Evolutionary conservation across 2,888 invertebrate genomes (phyloP).

Genomic region (Nemurella pictetii): DNA sequence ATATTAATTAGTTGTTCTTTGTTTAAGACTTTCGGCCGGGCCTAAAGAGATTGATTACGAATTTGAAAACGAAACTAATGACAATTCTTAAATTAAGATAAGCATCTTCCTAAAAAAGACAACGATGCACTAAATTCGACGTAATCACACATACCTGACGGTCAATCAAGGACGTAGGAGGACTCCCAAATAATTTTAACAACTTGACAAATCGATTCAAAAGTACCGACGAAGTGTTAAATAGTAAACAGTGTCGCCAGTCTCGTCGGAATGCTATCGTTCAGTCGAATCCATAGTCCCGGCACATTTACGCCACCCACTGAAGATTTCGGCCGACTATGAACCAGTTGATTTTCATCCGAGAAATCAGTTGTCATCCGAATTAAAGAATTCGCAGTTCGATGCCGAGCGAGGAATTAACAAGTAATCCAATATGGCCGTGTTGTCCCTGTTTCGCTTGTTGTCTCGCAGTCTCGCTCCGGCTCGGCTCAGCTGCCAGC

Average conservation of each 20-base stretch:
- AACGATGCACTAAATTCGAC: neutral
- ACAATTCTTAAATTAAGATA: neutral
- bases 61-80: neutral
- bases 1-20: neutral
- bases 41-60: too few relatives aligned
- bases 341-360: neutral
- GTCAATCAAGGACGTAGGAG: conserved; percentile 55
- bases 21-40: neutral
- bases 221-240: conserved; percentile 47
- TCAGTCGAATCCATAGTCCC: neutral
- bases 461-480: conserved; percentile 34
- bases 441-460: conserved; percentile 49
- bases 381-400: conserved; percentile 53
- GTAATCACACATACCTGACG: conserved; percentile 54
- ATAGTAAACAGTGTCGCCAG: conserved; percentile 44
- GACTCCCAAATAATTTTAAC: conserved; percentile 55
- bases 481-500: conserved; percentile 34
- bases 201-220: conserved; percentile 60
- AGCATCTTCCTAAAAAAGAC: neutral
- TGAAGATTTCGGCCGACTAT: neutral
- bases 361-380: conserved; percentile 20
- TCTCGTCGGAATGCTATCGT: neutral
- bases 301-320: neutral
- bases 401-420: conserved; percentile 54
- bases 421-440: conserved; percentile 65